phyloP scores from a whole-genome alignment of 2,888 invertebrate species.

The Luperina testacea region DNA sequence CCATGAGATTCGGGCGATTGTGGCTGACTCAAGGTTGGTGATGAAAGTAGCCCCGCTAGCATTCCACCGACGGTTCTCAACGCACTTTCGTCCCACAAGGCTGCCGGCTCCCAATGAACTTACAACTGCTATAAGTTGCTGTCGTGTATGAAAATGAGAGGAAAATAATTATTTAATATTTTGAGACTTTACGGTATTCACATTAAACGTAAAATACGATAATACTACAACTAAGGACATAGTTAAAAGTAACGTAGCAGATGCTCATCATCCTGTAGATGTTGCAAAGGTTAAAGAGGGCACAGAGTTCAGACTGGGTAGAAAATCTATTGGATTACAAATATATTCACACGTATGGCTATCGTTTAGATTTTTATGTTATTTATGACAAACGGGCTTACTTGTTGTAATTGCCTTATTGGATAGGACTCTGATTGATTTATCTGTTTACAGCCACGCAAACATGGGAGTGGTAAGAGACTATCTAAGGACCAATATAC shows the following conservation, averaged over 20 bases:
- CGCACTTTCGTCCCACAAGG: conserved; percentile 85
- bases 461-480: conserved; percentile 6
- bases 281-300: conserved; percentile 28
- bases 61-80: conserved; percentile 76
- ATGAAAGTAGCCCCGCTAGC: conserved; percentile 81
- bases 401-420: conserved; percentile 47
- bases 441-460: conserved; percentile 28
- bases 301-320: conserved; percentile 27
- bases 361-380: conserved; percentile 38
- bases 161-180: conserved; percentile 48
- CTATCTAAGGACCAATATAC: conserved; percentile 7
- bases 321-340: conserved; percentile 40
- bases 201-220: background rate
- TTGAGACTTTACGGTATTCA: background rate
- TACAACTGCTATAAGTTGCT: conserved; percentile 52
- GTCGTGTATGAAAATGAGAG: conserved; percentile 50
- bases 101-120: conserved; percentile 69
- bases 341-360: conserved; percentile 39
- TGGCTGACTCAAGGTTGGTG: conserved; percentile 73
- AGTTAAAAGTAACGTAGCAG: background rate
- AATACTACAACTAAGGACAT: background rate
- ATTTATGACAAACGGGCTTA: conserved; percentile 52
- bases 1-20: conserved; percentile 76
- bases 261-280: conserved; percentile 16
- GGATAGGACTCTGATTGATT: conserved; percentile 33